Evolutionary conservation across 2,113 vertebrate genomes (phyloP).

Genomic region (Tachysurus fulvidraco): DNA sequence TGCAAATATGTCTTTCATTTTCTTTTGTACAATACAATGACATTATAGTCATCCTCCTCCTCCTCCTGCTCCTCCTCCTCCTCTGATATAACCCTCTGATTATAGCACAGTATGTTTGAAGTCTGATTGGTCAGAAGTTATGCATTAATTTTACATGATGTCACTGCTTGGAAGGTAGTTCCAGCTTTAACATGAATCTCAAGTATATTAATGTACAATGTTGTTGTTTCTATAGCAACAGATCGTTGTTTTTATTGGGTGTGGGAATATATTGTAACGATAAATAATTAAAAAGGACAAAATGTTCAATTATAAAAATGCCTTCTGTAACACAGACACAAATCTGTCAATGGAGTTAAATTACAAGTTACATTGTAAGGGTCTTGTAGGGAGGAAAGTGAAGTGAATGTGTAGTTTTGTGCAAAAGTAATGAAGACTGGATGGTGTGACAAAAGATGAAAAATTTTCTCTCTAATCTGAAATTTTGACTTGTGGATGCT

Average conservation of each 20-base stretch:
- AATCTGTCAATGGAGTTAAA: not conserved
- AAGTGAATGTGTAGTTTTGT: not conserved
- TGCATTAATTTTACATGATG: not conserved
- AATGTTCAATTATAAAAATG: too few species aligned
- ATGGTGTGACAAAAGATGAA: not conserved
- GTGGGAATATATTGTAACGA: too few species aligned
- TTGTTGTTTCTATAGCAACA: not conserved
- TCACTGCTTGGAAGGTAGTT: not conserved
- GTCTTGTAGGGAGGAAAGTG: not conserved
- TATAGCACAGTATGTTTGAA: not conserved
- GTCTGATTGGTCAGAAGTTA: not conserved
- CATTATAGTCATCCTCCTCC: not conserved
- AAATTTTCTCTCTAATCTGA: not conserved
- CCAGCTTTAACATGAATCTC: not conserved
- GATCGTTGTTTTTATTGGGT: not conserved
- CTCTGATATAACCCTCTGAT: too few species aligned
- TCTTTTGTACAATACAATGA: not conserved
- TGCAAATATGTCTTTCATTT: not conserved
- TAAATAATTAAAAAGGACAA: too few species aligned
- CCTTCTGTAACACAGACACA: not conserved
- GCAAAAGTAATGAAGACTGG: not conserved
- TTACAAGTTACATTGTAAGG: not conserved
- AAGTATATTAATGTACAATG: not conserved
- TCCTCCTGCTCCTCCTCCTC: not conserved
- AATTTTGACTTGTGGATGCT: not conserved